phyloP scores from a whole-genome alignment of 2,113 vertebrate genomes.

The Eudyptes chrysolophus region DNA sequence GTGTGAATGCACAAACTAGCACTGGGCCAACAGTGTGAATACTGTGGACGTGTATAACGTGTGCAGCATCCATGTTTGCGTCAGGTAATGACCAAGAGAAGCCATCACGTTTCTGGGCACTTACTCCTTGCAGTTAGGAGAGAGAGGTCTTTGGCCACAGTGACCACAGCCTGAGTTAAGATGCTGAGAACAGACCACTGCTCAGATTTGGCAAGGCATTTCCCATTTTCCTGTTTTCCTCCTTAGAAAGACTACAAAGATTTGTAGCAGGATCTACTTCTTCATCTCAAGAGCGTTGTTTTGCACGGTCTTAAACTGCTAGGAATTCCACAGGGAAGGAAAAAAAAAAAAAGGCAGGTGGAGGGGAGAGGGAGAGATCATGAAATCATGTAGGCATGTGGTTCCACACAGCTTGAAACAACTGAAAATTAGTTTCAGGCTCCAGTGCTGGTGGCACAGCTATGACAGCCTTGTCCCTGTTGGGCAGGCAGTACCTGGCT shows the following conservation, averaged over 20 bases:
- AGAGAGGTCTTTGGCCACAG: neutral
- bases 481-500: neutral
- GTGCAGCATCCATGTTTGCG: neutral
- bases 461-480: fast-evolving
- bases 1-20: neutral
- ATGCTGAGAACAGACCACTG: neutral
- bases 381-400: neutral
- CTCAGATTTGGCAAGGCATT: neutral
- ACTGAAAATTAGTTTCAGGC: neutral
- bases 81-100: neutral
- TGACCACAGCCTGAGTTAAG: too few relatives aligned
- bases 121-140: neutral
- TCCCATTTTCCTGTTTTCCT: neutral
- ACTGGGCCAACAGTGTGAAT: neutral
- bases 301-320: neutral
- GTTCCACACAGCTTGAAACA: neutral
- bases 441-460: neutral
- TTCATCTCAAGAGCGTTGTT: neutral
- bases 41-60: fast-evolving
- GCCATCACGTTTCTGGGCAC: fast-evolving
- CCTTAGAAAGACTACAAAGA: neutral
- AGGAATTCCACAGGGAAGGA: neutral
- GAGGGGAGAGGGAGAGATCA: too few relatives aligned
- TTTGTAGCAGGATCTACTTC: neutral
- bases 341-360: too few relatives aligned